These are phyloP conservation scores for Hydropsyche betteni DNA, from an alignment of 2,888 invertebrate genomes.

Conservation along the genomic window DNA sequence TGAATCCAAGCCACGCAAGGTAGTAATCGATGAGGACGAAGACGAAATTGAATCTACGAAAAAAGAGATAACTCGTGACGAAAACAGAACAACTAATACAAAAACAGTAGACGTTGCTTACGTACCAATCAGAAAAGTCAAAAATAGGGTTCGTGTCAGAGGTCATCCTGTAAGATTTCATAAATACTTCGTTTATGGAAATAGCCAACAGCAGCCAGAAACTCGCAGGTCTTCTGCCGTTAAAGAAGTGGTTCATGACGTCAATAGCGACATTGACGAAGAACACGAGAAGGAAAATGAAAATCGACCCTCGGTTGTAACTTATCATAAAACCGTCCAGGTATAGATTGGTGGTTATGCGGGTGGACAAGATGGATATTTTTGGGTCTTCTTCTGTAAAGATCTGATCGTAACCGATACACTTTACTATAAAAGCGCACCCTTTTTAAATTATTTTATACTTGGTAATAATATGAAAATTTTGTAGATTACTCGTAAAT, in stretches of 20 bases:
- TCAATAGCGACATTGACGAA: not conserved
- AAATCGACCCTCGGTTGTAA: not conserved
- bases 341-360: not conserved
- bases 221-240: no score
- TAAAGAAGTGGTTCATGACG: not conserved
- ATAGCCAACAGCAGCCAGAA: no score
- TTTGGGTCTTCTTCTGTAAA: no score
- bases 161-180: constrained; percentile 39
- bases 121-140: not conserved
- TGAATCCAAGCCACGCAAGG: constrained; percentile 49
- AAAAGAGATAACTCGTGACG: constrained; percentile 5
- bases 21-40: not conserved
- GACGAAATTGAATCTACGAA: constrained; percentile 7
- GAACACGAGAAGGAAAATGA: no score
- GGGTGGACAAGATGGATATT: not conserved
- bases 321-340: constrained; percentile 15
- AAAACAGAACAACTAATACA: not conserved
- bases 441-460: no score
- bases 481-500: no score
- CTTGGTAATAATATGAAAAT: no score
- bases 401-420: no score
- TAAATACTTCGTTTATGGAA: constrained; percentile 15
- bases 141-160: constrained; percentile 36
- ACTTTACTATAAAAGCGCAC: no score
- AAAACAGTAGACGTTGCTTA: not conserved